Evolutionary conservation across 2,113 vertebrate species (phyloP).

Genomic region (Muntiacus reevesi): DNA sequence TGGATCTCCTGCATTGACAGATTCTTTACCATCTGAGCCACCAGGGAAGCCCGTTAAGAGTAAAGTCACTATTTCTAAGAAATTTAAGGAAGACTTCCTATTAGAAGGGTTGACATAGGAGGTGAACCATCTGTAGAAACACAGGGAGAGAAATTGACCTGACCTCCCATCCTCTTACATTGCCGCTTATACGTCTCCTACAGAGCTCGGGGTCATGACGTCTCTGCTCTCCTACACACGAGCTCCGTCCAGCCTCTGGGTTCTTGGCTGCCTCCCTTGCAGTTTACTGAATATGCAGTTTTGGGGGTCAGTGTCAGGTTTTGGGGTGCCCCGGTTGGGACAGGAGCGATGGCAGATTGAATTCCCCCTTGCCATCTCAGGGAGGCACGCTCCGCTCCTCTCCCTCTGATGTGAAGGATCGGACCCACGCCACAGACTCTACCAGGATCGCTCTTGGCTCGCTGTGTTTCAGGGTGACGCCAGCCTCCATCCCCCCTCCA

Average conservation of each 20-base stretch:
- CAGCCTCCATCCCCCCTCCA: background rate
- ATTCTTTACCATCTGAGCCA: background rate
- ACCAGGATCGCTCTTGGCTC: background rate
- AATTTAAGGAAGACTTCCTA: background rate
- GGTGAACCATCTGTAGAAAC: too few species aligned
- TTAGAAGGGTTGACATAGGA: background rate
- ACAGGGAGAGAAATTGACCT: background rate
- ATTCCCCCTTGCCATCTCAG: background rate
- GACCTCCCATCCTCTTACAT: background rate
- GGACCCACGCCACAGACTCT: background rate
- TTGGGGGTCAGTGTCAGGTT: rapidly evolving
- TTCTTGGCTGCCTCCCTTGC: background rate
- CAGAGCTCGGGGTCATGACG: rapidly evolving
- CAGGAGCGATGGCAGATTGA: background rate
- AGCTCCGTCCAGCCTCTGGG: rapidly evolving
- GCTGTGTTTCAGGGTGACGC: rapidly evolving
- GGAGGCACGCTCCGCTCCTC: background rate
- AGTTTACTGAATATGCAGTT: background rate
- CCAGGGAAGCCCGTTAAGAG: background rate
- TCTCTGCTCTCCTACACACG: background rate
- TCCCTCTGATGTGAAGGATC: background rate
- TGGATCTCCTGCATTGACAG: background rate
- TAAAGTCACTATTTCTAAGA: background rate
- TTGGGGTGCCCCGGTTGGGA: rapidly evolving
- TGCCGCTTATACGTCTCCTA: rapidly evolving